Conservation (phyloP, 2,797 vertebrate genomes). For the Helostoma temminkii region DNA sequence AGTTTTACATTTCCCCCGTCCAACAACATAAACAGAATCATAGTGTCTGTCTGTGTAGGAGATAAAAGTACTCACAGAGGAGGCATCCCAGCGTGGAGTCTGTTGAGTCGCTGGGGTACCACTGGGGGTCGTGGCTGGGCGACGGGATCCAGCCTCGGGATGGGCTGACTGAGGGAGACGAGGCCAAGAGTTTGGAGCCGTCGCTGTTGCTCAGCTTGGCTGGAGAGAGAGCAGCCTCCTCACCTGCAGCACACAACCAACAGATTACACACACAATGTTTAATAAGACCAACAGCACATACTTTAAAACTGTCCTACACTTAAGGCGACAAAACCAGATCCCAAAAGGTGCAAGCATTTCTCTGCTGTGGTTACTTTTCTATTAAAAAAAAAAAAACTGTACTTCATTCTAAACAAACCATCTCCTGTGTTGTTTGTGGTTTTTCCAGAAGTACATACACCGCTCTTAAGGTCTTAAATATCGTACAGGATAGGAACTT, state of each 20-base stretch:
- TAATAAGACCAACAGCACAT: not conserved
- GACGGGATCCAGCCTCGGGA: constrained; percentile 96
- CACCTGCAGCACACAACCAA: constrained; percentile 80
- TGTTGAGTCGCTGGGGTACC: constrained; percentile 97
- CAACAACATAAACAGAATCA: too few species aligned
- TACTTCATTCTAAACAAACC: too few species aligned
- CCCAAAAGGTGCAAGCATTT: not conserved
- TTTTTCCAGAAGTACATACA: not conserved
- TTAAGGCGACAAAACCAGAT: too few species aligned
- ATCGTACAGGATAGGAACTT: not conserved
- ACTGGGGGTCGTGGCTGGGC: constrained; percentile 98
- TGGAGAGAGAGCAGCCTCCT: constrained; percentile 92
- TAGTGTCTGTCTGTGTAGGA: not conserved
- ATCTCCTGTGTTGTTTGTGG: not conserved
- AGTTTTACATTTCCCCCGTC: too few species aligned
- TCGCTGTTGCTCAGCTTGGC: constrained; percentile 93
- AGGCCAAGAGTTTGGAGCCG: constrained; percentile 91
- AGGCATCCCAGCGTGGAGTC: constrained; percentile 96
- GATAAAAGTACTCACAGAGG: constrained; percentile 87
- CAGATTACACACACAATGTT: not conserved
- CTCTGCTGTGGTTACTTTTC: not conserved
- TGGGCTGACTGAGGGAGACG: constrained; percentile 92
- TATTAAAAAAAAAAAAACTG: not conserved
- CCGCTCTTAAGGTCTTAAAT: not conserved
- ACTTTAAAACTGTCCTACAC: not conserved